phyloP scores from a whole-genome alignment of 2,888 invertebrate species.

The Pachydiplax longipennis region DNA sequence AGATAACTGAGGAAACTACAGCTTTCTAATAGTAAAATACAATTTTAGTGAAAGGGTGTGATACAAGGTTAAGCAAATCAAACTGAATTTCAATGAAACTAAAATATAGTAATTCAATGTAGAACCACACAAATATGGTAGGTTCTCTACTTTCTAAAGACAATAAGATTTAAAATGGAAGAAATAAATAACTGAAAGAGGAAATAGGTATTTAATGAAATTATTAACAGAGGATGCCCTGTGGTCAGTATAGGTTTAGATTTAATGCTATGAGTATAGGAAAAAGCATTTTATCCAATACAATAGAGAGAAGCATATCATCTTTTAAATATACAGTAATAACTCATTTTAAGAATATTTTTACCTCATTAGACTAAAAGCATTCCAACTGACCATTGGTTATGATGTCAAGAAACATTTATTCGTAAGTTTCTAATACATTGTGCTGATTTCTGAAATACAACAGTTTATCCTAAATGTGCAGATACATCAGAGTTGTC shows the following conservation, averaged over 20 bases:
- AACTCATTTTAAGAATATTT: background rate
- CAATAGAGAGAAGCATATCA: background rate
- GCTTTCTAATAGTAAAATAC: background rate
- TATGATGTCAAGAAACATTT: background rate
- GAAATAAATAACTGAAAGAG: conserved; percentile 4
- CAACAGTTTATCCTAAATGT: background rate
- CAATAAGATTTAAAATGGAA: background rate
- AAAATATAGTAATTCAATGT: background rate
- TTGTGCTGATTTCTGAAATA: background rate
- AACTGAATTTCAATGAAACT: background rate
- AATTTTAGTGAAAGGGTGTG: background rate
- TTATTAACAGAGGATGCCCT: background rate
- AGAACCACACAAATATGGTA: background rate
- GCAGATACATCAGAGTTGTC: background rate
- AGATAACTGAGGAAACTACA: background rate
- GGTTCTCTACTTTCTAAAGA: background rate
- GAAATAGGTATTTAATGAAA: background rate
- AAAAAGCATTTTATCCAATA: background rate
- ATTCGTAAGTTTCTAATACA: background rate
- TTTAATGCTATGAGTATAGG: conserved; percentile 28
- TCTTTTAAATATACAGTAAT: no score
- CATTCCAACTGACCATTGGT: background rate
- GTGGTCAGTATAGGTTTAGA: conserved; percentile 32
- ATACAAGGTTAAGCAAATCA: background rate
- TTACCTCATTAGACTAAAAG: background rate